Evolutionary conservation across 2,888 invertebrate species (phyloP), one percentile per base, ranked within the genome.

Genomic region (Selenia dentaria): DNA sequence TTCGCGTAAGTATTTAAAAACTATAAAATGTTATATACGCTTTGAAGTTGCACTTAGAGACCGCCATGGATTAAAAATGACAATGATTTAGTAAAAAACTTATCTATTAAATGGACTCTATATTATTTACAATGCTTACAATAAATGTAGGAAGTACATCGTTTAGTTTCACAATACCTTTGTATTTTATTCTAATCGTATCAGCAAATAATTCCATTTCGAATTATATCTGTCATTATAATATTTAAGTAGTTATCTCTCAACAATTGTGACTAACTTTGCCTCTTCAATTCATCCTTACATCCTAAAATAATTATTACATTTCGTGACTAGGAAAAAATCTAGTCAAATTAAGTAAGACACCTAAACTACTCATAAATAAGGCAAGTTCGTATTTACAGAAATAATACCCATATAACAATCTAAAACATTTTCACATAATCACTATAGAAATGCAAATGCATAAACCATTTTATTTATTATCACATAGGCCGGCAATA

Each of bases 351-450:
- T 78, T 74, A 79, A 76, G 74, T 75, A 79, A 70, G 70, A 65
- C 68, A 66, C 28, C 8, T 70, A 75, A 76, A 63, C 70, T 79
- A 77, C 68, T 79, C 73, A 87, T 87, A 87, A 87, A 86, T 85
- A 67, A 65, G 62, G 67, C 64, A 87, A 84, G 83, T 79, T 72
- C 61, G 58, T 88, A 89, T 88, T 85, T 89, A 89, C 88, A 87
- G 70, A 64, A 67, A 47, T n/a, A 69, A 62, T 72, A 66, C 67
- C 67, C 74, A 78, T 77, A 78, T 79, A 77, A 3, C 70, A 73
- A 80, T 78, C 74, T 62, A 64, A 75, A 74, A 70, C 64, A 69
- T 74, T 67, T 74, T 71, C 64, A 70, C 62, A 67, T 74, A 74
- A 62, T 63, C 59, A n/a, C 59, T 73, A 76, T 42, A 74, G 71